These are phyloP conservation scores for Gastrophryne carolinensis DNA, from an alignment of 2,797 vertebrate genomes.

Conservation along the genomic window DNA sequence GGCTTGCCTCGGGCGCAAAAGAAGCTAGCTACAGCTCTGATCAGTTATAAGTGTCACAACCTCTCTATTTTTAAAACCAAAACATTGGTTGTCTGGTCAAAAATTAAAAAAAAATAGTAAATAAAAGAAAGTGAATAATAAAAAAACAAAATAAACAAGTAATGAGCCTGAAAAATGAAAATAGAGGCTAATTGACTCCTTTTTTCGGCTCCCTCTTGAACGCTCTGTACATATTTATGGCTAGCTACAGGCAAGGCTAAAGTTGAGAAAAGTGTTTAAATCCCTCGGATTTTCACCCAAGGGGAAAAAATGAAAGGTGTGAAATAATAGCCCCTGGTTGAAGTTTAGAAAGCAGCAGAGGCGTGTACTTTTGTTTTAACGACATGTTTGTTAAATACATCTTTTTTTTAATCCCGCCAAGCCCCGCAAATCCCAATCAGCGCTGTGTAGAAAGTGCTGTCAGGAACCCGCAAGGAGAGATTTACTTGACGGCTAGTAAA, in stretches of 20 bases:
- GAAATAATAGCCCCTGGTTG: constrained; percentile 8
- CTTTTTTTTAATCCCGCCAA: neutral
- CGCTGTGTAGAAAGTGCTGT: neutral
- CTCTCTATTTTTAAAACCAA: too few species aligned
- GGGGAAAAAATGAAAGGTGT: constrained; percentile 1
- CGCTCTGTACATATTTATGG: neutral
- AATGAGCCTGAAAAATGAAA: neutral
- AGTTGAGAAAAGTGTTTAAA: neutral
- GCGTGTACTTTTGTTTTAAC: neutral
- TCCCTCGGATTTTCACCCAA: neutral
- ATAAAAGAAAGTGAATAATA: neutral
- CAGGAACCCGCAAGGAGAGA: neutral
- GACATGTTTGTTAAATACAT: neutral
- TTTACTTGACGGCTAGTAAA: neutral
- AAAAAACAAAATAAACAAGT: neutral
- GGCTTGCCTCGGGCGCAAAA: too few species aligned
- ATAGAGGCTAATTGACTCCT: neutral
- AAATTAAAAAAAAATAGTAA: too few species aligned
- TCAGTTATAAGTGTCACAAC: too few species aligned
- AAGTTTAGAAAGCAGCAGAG: neutral
- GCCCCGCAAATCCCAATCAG: constrained; percentile 14
- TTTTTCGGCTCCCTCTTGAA: neutral
- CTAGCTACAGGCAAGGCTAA: constrained; percentile 8
- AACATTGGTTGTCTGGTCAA: too few species aligned
- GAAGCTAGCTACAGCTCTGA: too few species aligned